These are phyloP conservation scores for Saturnia pavonia DNA, from an alignment of 2,888 invertebrate genomes.

Conservation along the genomic window DNA sequence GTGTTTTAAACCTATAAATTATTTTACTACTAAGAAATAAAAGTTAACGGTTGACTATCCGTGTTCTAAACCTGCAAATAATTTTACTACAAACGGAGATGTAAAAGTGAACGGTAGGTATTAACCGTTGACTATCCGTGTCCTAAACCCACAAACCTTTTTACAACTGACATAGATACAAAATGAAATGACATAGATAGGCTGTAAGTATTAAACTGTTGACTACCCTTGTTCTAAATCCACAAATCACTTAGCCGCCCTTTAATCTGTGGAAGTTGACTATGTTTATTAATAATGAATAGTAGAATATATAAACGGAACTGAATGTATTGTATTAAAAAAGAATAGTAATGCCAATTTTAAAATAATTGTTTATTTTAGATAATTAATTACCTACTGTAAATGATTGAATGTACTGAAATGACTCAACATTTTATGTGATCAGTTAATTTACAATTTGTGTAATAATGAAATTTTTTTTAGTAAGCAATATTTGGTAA, in stretches of 20 bases:
- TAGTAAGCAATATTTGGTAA: not conserved
- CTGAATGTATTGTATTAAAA: slow-evolving; percentile 3
- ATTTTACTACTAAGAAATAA: too few relatives aligned
- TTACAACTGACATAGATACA: too few relatives aligned
- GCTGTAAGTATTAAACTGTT: not conserved
- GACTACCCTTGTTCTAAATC: not conserved
- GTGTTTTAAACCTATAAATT: too few relatives aligned
- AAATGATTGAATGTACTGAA: not conserved
- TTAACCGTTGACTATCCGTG: too few relatives aligned
- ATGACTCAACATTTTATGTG: not conserved
- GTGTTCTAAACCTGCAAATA: too few relatives aligned
- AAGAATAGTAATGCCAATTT: not conserved
- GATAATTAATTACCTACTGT: not conserved
- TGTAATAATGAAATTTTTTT: not conserved
- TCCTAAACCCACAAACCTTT: too few relatives aligned
- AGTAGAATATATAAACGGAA: not conserved
- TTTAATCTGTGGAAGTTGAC: not conserved
- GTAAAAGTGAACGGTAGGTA: too few relatives aligned
- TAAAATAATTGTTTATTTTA: not conserved
- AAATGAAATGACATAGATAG: too few relatives aligned
- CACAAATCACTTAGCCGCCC: slow-evolving; percentile 8
- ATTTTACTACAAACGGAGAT: too few relatives aligned
- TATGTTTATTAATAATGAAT: not conserved
- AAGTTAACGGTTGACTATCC: too few relatives aligned
- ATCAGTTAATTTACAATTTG: not conserved